Base-by-base conservation (phyloP, 2,888 invertebrate species). In the Arctia plantaginis region DNA sequence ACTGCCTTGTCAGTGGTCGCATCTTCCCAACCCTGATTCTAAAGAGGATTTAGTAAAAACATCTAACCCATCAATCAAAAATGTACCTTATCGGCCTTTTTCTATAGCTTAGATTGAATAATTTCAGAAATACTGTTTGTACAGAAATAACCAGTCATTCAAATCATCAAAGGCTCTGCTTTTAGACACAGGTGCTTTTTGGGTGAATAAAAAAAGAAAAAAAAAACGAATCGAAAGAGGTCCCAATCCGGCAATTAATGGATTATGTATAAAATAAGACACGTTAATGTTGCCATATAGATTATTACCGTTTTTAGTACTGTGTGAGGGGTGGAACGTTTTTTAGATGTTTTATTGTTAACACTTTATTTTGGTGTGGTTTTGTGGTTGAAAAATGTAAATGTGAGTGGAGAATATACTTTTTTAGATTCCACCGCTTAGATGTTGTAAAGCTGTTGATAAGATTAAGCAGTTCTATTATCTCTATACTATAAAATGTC, bases 81-180 rank as follows among this genome's bases (percentile, higher is more conserved):
- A 65, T 55, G 66, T 74, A 82, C 67, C 59, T 70, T 74, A 82
- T 69, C 0, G 0, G 0, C 0, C 0, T 0, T 1, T 0, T 0
- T 0, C 18, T 81, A 85, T 78, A 77, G 81, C 73, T 3, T n/a
- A 82, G 59, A 73, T 82, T 86, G 0, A 33, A 47, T 30, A 33
- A n/a, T n/a, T 0, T 7, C 1, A 33, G 35, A 70, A 73, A 59
- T 72, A 82, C 86, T 89, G 89, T 91, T 92, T 91, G 83, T 88
- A 85, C 76, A 88, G 92, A 93, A 91, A 91, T 92, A 92, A 90
- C 93, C 86, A 94, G 93, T 94, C 94, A 95, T 93, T 89, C 90
- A 88, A 92, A 90, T 92, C 89, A 90, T 89, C 88, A 87, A 85
- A 87, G 90, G 90, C 89, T 84, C 85, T 82, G 86, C 87, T 88